Evolutionary conservation across 2,888 invertebrate genomes (phyloP), one percentile per base, ranked within the genome.

Genomic region (Amaurobius ferox): DNA sequence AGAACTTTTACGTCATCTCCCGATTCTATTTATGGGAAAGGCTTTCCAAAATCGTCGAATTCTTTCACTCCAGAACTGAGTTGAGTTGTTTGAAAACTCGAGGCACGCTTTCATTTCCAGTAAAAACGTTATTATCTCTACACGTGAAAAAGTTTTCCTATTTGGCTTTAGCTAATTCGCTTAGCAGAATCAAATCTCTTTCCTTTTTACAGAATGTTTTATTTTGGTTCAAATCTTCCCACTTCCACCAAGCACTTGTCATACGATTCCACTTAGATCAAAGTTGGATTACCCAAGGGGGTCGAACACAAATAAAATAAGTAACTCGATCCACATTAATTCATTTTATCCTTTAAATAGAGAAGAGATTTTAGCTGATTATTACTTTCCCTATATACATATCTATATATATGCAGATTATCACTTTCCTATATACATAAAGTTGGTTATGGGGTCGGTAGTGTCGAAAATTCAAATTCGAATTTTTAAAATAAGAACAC

Each of bases 111-210:
- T 23, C 28, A 19, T 61, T 61, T 26, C 61, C 13, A 48, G 23
- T 11, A 1, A 26, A 61, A 61, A n/a, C 11, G 61, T 61, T 61
- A 61, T 61, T 61, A 26, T 26, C 61, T 61, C 28, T 26, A 61
- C 61, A 61, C 7, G 61, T 61, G 66, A 66, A 66, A 66, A 66
- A 66, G 32, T 32, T 66, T 13, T 29, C 64, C 66, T 66, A 66
- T 66, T 66, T 66, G 66, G 29, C 32, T 32, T 30, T n/a, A 1
- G 30, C 66, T 66, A 66, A 66, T 66, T 66, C 66, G 16, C 30
- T 66, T 66, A 66, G 66, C 28, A 7, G 28, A 30, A 28, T 66
- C 66, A 66, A 30, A 30, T 16, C n/a, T 32, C 28, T 29, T 66
- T 66, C 66, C 29, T 66, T 66, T 66, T 32, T 66, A 7, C 30